A percentile compares a stretch with the other conserved stretches of the same genome.
phyloP scores from a whole-genome alignment of 2,797 vertebrate genomes.

The Anabacerthia variegaticeps region DNA sequence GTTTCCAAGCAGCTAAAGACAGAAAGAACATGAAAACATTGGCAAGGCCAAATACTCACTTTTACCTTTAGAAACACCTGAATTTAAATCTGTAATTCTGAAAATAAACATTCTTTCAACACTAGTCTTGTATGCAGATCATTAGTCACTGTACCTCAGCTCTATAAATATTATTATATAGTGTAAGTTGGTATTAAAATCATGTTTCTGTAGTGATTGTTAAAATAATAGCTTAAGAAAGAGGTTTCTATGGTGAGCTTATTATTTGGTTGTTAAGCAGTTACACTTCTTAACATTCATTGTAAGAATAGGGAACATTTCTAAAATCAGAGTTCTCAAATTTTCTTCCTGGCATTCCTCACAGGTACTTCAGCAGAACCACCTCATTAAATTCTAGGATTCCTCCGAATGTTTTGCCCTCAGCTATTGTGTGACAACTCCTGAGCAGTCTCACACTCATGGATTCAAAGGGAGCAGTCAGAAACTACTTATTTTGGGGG shows the following conservation, averaged over 20 bases:
- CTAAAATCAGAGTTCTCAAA: not conserved
- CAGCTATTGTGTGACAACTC: not conserved
- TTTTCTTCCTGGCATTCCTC: not conserved
- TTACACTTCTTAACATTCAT: not conserved
- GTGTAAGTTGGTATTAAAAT: not conserved
- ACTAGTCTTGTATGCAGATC: not conserved
- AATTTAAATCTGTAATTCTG: not conserved
- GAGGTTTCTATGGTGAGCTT: not conserved
- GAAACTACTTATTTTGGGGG: not conserved
- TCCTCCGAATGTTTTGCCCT: not conserved
- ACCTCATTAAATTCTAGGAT: not conserved
- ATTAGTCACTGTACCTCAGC: fast-evolving
- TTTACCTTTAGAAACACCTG: not conserved
- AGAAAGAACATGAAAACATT: not conserved
- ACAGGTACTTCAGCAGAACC: not conserved
- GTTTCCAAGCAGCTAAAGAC: not conserved
- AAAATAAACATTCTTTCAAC: not conserved
- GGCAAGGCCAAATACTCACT: not conserved
- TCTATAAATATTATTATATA: not conserved
- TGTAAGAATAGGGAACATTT: not conserved
- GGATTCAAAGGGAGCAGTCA: not conserved
- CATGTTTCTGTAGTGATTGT: not conserved
- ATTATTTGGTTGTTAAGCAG: not conserved
- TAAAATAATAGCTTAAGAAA: not conserved
- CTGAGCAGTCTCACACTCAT: not conserved